Base-by-base conservation (phyloP, 1,140 invertebrate genomes). In the Rhagoletis zephyria region DNA sequence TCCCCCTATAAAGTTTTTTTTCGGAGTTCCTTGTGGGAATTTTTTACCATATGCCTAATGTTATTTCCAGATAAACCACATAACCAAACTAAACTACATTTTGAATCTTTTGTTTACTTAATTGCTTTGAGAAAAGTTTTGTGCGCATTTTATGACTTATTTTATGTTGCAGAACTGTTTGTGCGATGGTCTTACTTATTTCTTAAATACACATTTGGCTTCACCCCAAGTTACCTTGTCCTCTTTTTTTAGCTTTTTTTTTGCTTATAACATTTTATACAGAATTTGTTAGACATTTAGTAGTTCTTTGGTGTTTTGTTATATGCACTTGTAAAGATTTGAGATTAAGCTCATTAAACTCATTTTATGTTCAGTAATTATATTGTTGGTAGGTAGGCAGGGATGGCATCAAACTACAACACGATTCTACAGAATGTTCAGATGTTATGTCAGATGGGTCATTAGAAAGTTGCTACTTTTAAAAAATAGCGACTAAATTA, bases 291-390 rank as follows among this genome's bases (percentile, higher is more conserved):
- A 19, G n/a, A 81, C 12, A 56, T 3, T 59, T 81, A 30, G 51
- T 4, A 86, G 30, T 63, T 30, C 40, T 30, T 30, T 30, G 30
- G 30, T 30, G 30, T 77, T 63, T 10, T 45, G 14, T 86, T 64
- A 19, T 86, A n/a, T 42, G 12, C 0, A 19, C 59, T 63, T 86
- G 85, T 65, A 61, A 60, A 60, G 59, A 63, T 86, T 86, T 86
- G 9, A 63, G 63, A 59, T 86, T 86, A 86, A 86, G 63, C 45
- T 86, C 45, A 45, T 86, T 86, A 86, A 63, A 60, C 61, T 30
- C 30, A 14, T 86, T 86, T n/a, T 63, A 40, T 40, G 42, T 12
- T 64, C 16, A 85, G 7, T 85, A 51, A 63, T 86, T 86, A 63
- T 86, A 19, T 85, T 85, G 56, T 86, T 60, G 16, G n/a, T 65